Percentiles rank a stretch among this genome's conserved stretches.
These are phyloP conservation scores for Rattus norvegicus DNA, from an alignment of 2,113 vertebrate genomes.

Conservation along the genomic window GRCr8 NC_086026.1:66937001-66937500, in stretches of 20 bases:
- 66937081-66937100: background rate
- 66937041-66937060: constrained; percentile 37
- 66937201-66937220: background rate
- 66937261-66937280: background rate
- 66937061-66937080: constrained; percentile 22
- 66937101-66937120: background rate
- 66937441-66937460: background rate
- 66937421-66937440: background rate
- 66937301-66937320: background rate
- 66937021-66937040: background rate
- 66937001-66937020: constrained; percentile 67
- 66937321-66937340: background rate
- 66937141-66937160: too few species aligned
- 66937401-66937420: background rate
- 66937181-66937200: background rate
- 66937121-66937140: background rate
- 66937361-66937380: background rate
- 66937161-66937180: background rate
- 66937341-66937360: background rate
- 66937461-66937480: background rate
- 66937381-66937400: background rate
- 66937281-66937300: background rate
- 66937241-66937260: background rate
- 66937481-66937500: background rate
- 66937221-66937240: background rate